These are phyloP conservation scores for Laterallus jamaicensis DNA, from an alignment of 2,113 vertebrate genomes.

Conservation along the genomic window DNA sequence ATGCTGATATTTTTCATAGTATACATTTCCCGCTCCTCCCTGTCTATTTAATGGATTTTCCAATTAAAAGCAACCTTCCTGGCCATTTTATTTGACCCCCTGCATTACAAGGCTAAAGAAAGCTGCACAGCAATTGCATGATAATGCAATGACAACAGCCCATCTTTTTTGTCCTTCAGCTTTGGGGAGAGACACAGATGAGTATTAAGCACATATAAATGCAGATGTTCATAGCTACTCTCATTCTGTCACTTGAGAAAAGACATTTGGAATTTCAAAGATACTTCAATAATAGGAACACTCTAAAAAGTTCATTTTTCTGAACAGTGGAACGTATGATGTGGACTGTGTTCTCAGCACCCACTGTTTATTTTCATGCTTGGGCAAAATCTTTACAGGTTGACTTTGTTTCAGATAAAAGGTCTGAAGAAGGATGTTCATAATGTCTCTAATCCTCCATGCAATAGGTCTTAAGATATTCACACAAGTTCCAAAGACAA, in stretches of 20 bases:
- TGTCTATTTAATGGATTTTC: constrained; percentile 60
- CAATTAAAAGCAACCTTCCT: constrained; percentile 42
- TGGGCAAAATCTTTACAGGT: not conserved
- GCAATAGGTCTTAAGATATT: not conserved
- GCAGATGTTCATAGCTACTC: not conserved
- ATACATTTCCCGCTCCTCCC: constrained; percentile 21
- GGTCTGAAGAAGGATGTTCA: not conserved
- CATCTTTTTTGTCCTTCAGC: constrained; percentile 57
- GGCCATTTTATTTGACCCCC: constrained; percentile 23
- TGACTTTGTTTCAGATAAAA: not conserved
- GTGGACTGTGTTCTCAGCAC: not conserved
- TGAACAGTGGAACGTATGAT: not conserved
- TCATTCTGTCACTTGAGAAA: not conserved
- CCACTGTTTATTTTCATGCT: not conserved
- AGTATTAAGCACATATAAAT: not conserved
- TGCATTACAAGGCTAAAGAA: constrained; percentile 40
- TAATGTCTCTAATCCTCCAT: not conserved
- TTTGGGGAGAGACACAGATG: not conserved
- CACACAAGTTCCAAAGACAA: not conserved
- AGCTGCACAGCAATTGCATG: constrained; percentile 2
- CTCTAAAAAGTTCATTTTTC: not conserved
- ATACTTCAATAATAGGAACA: not conserved
- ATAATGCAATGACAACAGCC: constrained; percentile 16
- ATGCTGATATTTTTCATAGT: constrained; percentile 43
- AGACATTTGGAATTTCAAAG: constrained; percentile 10